A percentile compares a stretch with the other conserved stretches of the same genome.
Conservation (phyloP, 1,140 invertebrate species). For the Lucilia cuprina region DNA sequence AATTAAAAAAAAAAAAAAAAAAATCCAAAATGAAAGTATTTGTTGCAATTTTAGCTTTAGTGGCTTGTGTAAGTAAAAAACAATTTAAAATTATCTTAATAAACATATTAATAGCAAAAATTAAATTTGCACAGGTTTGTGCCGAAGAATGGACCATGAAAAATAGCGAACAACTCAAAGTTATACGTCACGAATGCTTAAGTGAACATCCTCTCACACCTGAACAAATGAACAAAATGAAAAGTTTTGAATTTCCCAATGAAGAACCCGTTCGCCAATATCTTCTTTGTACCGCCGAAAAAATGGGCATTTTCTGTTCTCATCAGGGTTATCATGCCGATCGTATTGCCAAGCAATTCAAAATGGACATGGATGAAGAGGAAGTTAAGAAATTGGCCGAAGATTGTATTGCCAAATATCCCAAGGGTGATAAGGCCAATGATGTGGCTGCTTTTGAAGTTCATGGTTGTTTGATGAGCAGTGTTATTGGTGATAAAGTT, state of each 20-base stretch:
- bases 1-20: neutral
- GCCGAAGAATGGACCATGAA: slow-evolving; percentile 53
- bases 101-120: neutral
- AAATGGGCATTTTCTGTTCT: slow-evolving; percentile 55
- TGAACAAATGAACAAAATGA: slow-evolving; percentile 49
- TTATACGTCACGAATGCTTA: slow-evolving; percentile 51
- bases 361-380: slow-evolving; percentile 54
- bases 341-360: slow-evolving; percentile 58
- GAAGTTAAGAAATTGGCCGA: slow-evolving; percentile 52
- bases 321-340: slow-evolving; percentile 56
- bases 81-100: neutral
- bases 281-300: slow-evolving; percentile 50
- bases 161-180: slow-evolving; percentile 48
- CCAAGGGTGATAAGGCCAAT: slow-evolving; percentile 45
- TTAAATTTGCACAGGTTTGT: slow-evolving; percentile 38
- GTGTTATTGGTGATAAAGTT: slow-evolving; percentile 55
- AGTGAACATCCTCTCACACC: slow-evolving; percentile 45
- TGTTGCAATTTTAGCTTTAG: slow-evolving; percentile 15
- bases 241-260: slow-evolving; percentile 52
- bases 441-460: slow-evolving; percentile 56
- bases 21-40: slow-evolving; percentile 30
- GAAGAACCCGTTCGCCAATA: slow-evolving; percentile 54
- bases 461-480: slow-evolving; percentile 56
- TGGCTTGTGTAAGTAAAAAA: slow-evolving; percentile 40
- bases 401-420: slow-evolving; percentile 51